A percentile compares a stretch with the other conserved stretches of the same genome.
phyloP scores from a whole-genome alignment of 2,113 vertebrate species.

The Muntiacus reevesi region DNA sequence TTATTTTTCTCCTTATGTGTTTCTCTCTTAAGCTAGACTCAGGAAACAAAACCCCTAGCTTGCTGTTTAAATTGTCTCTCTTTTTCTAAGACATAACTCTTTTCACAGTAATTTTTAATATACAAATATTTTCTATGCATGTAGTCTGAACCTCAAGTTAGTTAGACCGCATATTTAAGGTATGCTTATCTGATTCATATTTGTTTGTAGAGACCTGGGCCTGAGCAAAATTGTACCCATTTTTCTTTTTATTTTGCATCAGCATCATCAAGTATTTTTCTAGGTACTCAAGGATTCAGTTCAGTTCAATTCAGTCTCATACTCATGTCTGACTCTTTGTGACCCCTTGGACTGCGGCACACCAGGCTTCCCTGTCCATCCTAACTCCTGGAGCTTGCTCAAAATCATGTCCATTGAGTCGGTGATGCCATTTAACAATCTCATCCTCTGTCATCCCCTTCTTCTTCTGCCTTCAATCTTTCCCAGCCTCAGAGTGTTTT shows the following conservation, averaged over 20 bases:
- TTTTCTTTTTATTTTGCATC: background rate
- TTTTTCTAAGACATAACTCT: background rate
- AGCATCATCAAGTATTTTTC: background rate
- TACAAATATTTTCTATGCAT: background rate
- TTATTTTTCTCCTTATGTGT: background rate
- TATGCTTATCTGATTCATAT: background rate
- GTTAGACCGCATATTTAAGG: background rate
- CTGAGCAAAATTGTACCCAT: background rate
- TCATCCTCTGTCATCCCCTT: background rate
- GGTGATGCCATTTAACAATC: background rate
- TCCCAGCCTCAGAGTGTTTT: background rate
- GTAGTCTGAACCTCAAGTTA: background rate
- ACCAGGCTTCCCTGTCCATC: background rate
- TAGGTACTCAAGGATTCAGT: background rate
- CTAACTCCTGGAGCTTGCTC: background rate
- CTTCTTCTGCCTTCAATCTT: background rate
- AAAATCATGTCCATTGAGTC: background rate
- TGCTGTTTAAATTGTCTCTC: background rate
- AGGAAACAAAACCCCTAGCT: background rate
- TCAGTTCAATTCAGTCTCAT: background rate
- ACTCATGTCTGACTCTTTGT: background rate
- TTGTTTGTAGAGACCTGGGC: background rate
- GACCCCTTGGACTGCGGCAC: background rate
- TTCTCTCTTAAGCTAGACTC: background rate
- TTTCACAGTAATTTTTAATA: background rate